Base-by-base conservation (phyloP, 53 echinoderm and acorn worm genomes). In the Temnopleurus reevesii region DNA sequence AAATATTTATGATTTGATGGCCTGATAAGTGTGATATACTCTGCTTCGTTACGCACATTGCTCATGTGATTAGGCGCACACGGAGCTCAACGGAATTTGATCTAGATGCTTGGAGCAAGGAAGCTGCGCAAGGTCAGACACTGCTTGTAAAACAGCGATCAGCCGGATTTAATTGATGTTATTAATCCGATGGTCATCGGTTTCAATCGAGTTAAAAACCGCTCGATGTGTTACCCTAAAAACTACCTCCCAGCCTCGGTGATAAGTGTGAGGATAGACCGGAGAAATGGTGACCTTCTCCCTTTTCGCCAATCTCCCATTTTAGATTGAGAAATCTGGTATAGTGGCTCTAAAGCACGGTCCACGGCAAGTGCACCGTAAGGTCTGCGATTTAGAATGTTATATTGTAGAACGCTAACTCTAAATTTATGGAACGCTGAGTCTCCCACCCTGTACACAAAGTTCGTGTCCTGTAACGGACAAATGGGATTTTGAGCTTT, bases 201-300 rank as follows among this genome's bases (percentile, higher is more conserved):
- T 28, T 49, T 25, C 28, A 79, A 79, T 79, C 47, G 13, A 41
- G 79, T 79, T 79, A 49, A 28, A 79, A n/a, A 28, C 79, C 5
- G 24, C 5, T 26, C 5, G 45, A 24, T 47, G 79, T 79, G 49
- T 49, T 79, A 46, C 49, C 27, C 46, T 17, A 27, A 4, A 45
- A 44, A 77, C 77, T 45, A 46, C 79, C 43, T 47, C 49, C 49
- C 44, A 47, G 10, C 49, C 49, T 49, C 79, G 38, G 27, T 35
- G 18, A 45, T 25, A 24, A 79, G 12, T 5, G 45, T 79, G 46
- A 79, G 46, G 79, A 47, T 79, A 46, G 45, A 79, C 46, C 46
- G 25, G 26, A 47, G 79, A 79, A 49, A 79, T 46, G 45, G 46
- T 79, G 79, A 79, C 79, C 79, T 79, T 79, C 79, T 79, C 79